Base-by-base conservation (phyloP, 2,113 vertebrate genomes). In the Pelvicachromis taeniatus region DNA sequence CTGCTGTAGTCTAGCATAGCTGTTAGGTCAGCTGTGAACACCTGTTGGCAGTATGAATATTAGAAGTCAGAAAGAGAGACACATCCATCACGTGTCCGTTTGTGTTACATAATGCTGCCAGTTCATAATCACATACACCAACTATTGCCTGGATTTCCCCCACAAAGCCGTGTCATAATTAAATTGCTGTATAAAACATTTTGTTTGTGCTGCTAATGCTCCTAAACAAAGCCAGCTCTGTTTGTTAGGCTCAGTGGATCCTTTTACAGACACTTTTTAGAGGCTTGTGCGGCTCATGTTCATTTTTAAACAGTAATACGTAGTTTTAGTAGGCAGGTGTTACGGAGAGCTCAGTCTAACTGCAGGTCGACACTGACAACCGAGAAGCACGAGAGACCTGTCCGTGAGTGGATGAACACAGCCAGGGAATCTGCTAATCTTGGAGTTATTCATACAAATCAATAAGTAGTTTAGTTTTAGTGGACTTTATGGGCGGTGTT, bases 151-250 rank as follows among this genome's bases (percentile, higher is more conserved):
- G 40, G 42, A 29, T 73, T 73, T 70, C 9, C 17, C 48, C 40
- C 65, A 73, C 40, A 7, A 2, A 0, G 9, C 42, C 21, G 2
- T 29, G 65, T 73, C 23, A 1, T 73, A 29, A 17, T 48, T 4
- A 1, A 6, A 29, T 70, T 10, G 26, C 0, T 48, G 23, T 45
- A 48, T 42, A 19, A 45, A 0, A 21, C 23, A 29, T 12, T 73
- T 48, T 14, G 29, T 29, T 48, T 29, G 68, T 48, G 42, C 21
- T 29, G 65, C 65, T 73, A 17, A 70, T 48, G 40, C 40, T 70
- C 2, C 65, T 10, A 48, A 73, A 48, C 65, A 73, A n/a, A 53
- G 52, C 9, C 50, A 9, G 50, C 17, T 4, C 50, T n/a, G 50
- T 8, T 50, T 17, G 14, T 9, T 53, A 21, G 68, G 65, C 65